Conservation (phyloP, 2,113 vertebrate species). For the Sphyrna mokarran region DNA sequence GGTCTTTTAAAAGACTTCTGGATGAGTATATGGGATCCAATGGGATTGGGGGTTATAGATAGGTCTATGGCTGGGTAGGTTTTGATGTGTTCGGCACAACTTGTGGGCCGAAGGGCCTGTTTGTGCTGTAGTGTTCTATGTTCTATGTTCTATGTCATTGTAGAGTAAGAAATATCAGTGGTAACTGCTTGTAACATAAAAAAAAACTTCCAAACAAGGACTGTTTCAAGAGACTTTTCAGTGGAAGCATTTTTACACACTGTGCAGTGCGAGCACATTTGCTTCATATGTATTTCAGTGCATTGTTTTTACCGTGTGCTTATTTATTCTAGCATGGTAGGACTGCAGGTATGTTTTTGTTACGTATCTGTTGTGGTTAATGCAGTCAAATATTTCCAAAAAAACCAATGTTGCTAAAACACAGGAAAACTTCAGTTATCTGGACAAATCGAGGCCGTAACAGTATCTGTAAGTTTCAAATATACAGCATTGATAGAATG, state of each 20-base stretch:
- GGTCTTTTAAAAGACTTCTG: no score
- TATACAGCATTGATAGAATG: no score
- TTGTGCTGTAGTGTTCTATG: no score
- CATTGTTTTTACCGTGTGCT: neutral
- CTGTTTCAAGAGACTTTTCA: neutral
- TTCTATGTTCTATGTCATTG: no score
- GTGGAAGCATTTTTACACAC: neutral
- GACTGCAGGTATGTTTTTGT: neutral
- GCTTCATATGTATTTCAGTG: neutral
- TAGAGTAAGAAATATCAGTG: neutral
- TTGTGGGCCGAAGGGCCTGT: no score
- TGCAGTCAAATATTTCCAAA: neutral
- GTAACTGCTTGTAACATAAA: neutral
- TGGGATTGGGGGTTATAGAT: no score
- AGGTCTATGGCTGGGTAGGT: no score
- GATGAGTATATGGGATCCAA: no score
- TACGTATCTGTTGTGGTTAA: neutral
- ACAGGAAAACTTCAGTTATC: slow-evolving; percentile 17
- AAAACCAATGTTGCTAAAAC: neutral
- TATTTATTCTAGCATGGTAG: slow-evolving; percentile 1
- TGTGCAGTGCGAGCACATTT: slow-evolving; percentile 4
- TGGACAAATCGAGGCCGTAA: neutral
- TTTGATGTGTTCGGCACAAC: no score
- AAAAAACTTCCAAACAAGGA: neutral
- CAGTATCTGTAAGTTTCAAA: neutral